Evolutionary conservation across 2,113 vertebrate genomes (phyloP).

Genomic region (Ochotona princeps): DNA sequence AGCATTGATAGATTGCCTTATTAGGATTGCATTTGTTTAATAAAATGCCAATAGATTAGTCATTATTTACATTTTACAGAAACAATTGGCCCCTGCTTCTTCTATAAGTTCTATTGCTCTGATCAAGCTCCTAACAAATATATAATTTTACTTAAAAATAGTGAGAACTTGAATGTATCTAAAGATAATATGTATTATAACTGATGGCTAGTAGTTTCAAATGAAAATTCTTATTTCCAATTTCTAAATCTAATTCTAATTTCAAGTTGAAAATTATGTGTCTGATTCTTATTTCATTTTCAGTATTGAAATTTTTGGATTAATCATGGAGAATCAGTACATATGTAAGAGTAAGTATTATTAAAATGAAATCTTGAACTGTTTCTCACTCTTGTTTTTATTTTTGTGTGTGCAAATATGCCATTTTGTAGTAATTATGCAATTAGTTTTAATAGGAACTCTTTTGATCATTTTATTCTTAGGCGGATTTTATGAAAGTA

Average conservation of each 20-base stretch:
- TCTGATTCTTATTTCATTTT: neutral
- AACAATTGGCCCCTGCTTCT: neutral
- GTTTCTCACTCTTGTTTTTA: neutral
- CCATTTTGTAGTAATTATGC: constrained; percentile 62
- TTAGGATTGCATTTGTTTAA: neutral
- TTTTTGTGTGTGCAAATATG: constrained; percentile 13
- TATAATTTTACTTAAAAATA: neutral
- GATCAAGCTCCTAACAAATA: neutral
- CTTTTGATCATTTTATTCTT: neutral
- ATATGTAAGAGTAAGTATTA: constrained; percentile 9
- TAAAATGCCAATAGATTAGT: neutral
- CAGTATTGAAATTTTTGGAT: neutral
- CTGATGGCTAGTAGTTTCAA: too few species aligned
- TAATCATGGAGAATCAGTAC: neutral
- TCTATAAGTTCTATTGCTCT: neutral
- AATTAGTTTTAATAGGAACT: constrained; percentile 46
- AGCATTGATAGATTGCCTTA: too few species aligned
- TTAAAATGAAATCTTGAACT: constrained; percentile 36
- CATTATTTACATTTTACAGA: neutral
- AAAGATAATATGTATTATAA: neutral
- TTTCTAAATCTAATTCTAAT: neutral
- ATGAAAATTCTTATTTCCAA: too few species aligned
- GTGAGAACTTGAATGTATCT: neutral
- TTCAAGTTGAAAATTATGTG: neutral
- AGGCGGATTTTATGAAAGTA: neutral